Evolutionary conservation across 2,888 invertebrate genomes (phyloP).

Genomic region (Trilocha varians): DNA sequence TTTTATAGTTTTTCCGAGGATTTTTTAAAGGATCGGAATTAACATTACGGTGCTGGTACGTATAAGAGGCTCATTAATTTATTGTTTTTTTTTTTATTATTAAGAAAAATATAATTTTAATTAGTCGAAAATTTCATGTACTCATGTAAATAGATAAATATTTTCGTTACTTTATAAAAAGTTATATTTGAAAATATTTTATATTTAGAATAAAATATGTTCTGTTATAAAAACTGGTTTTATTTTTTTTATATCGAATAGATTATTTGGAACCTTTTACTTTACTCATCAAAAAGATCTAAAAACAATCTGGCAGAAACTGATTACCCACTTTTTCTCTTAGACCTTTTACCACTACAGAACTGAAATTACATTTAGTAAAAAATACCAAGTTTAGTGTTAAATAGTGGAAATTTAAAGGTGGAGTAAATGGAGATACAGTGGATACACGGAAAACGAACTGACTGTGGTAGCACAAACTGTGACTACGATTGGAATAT

Average conservation of each 20-base stretch:
- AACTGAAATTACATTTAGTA: too few species aligned
- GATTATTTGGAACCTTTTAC: too few species aligned
- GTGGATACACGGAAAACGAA: too few species aligned
- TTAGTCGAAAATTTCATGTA: neutral
- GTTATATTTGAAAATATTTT: slow-evolving; percentile 29
- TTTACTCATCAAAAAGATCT: too few species aligned
- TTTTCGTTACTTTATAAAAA: slow-evolving; percentile 34
- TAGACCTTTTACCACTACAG: too few species aligned
- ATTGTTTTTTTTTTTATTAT: slow-evolving; percentile 19
- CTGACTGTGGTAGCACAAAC: too few species aligned
- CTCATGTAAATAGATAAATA: slow-evolving; percentile 19
- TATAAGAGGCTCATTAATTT: slow-evolving; percentile 46
- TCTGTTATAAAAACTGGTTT: slow-evolving; percentile 8
- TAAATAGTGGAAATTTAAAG: too few species aligned
- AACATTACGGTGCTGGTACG: slow-evolving; percentile 40
- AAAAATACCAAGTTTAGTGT: too few species aligned
- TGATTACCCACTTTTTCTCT: too few species aligned
- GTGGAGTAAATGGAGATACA: too few species aligned
- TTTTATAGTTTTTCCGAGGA: slow-evolving; percentile 28
- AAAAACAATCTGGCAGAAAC: too few species aligned
- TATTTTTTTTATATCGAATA: slow-evolving; percentile 13
- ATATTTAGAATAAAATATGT: slow-evolving; percentile 20
- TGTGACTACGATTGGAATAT: too few species aligned
- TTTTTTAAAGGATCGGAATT: slow-evolving; percentile 25
- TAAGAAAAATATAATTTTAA: neutral